Percentiles rank a stretch among this genome's conserved stretches.
Conservation (phyloP, 2,113 vertebrate genomes). For the Platysteira castanea region DNA sequence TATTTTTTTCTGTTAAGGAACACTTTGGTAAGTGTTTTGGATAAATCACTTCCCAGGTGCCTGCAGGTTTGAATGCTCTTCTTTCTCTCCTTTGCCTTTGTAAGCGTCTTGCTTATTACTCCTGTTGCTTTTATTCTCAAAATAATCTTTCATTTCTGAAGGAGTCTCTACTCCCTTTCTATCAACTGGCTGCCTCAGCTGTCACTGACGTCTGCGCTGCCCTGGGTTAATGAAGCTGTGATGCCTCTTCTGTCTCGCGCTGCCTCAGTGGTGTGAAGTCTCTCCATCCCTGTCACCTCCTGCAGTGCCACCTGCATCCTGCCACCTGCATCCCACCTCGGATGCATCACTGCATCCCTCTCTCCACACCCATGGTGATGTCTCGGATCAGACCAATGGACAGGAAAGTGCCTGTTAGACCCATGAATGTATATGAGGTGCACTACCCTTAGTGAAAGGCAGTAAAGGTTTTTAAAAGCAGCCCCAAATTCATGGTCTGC, state of each 20-base stretch:
- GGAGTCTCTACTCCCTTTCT: neutral
- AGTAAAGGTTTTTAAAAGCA: neutral
- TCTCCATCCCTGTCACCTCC: neutral
- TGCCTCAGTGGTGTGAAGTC: neutral
- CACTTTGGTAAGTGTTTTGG: neutral
- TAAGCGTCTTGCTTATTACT: neutral
- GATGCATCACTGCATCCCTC: neutral
- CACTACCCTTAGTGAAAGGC: neutral
- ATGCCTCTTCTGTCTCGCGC: neutral
- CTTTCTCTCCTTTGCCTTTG: neutral
- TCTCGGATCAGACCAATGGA: neutral
- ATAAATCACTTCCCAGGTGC: neutral
- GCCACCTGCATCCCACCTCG: neutral
- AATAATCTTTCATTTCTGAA: neutral
- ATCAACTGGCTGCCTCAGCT: neutral
- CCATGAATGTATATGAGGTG: accelerated
- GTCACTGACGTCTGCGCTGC: neutral
- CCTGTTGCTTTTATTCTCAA: neutral
- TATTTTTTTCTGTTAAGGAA: neutral
- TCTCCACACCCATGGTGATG: accelerated
- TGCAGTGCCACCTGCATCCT: neutral
- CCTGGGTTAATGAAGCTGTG: neutral
- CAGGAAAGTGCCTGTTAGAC: neutral
- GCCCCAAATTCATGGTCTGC: neutral
- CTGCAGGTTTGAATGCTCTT: neutral